phyloP scores from a whole-genome alignment of 2,888 invertebrate species.

The Sesia apiformis region DNA sequence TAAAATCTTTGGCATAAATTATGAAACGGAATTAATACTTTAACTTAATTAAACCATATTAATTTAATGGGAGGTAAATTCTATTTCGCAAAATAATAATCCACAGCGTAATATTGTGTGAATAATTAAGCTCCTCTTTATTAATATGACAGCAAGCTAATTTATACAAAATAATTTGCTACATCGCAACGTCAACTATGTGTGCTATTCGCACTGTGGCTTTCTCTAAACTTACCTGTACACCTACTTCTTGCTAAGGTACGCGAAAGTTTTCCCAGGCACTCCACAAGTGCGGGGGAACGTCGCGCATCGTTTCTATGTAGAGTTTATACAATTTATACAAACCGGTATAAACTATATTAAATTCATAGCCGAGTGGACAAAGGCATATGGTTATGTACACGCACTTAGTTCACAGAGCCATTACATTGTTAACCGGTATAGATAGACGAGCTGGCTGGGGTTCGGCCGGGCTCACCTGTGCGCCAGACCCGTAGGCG shows the following conservation, averaged over 20 bases:
- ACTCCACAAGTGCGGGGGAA: slow-evolving; percentile 19
- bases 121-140: not conserved
- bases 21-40: too few species aligned
- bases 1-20: too few species aligned
- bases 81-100: not conserved
- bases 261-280: slow-evolving; percentile 27
- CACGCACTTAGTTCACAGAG: slow-evolving; percentile 54
- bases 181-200: slow-evolving; percentile 31
- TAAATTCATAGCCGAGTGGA: not conserved
- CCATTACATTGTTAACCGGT: slow-evolving; percentile 57
- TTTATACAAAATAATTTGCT: slow-evolving; percentile 27
- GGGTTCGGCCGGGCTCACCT: slow-evolving; percentile 67
- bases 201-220: slow-evolving; percentile 19
- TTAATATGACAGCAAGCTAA: slow-evolving; percentile 15
- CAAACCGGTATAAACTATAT: not conserved
- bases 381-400: slow-evolving; percentile 34
- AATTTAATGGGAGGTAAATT: not conserved
- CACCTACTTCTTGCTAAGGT: slow-evolving; percentile 13
- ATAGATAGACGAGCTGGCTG: slow-evolving; percentile 52
- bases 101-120: not conserved
- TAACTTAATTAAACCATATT: too few species aligned
- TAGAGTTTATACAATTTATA: not conserved
- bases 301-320: slow-evolving; percentile 11
- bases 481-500: slow-evolving; percentile 57
- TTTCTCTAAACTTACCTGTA: slow-evolving; percentile 30